A percentile compares a stretch with the other conserved stretches of the same genome.
Evolutionary conservation across 2,888 invertebrate genomes (phyloP).

Genomic region (Pandemis corylana): DNA sequence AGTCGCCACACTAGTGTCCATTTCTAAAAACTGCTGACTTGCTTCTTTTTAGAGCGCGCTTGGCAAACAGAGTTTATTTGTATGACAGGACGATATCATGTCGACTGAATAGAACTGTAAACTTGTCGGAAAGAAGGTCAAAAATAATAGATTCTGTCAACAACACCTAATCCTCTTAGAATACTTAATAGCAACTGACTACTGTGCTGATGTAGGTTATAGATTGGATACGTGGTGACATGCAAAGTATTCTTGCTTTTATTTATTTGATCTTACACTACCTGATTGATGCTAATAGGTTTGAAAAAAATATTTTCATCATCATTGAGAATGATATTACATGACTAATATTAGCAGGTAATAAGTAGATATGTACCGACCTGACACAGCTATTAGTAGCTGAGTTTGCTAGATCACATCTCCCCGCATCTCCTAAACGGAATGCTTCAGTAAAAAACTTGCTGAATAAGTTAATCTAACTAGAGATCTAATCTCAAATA

Average conservation of each 20-base stretch:
- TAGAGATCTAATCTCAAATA: constrained; percentile 43
- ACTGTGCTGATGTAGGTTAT: constrained; percentile 20
- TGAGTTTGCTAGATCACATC: constrained; percentile 21
- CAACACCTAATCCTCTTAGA: constrained; percentile 34
- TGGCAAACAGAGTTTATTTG: constrained; percentile 35
- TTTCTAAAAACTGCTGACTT: constrained; percentile 28
- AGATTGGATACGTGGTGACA: constrained; percentile 4
- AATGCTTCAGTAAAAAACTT: constrained; percentile 30
- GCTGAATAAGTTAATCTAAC: constrained; percentile 44
- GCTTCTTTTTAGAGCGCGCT: constrained; percentile 24
- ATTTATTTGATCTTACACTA: neutral
- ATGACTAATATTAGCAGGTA: neutral
- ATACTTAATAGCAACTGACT: constrained; percentile 27
- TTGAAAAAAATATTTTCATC: neutral
- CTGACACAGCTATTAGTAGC: constrained; percentile 1
- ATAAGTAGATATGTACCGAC: neutral
- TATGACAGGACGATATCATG: constrained; percentile 20
- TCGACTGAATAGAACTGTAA: constrained; percentile 17
- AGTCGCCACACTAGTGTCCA: neutral
- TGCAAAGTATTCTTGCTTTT: neutral
- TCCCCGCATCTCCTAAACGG: constrained; percentile 18
- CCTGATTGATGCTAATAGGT: neutral
- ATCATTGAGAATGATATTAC: neutral
- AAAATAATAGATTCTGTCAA: constrained; percentile 37
- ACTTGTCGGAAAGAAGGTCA: constrained; percentile 35